Evolutionary conservation across 2,797 vertebrate genomes (phyloP), one percentile per base, ranked within the genome.

Genomic region (Salarias fasciatus): DNA sequence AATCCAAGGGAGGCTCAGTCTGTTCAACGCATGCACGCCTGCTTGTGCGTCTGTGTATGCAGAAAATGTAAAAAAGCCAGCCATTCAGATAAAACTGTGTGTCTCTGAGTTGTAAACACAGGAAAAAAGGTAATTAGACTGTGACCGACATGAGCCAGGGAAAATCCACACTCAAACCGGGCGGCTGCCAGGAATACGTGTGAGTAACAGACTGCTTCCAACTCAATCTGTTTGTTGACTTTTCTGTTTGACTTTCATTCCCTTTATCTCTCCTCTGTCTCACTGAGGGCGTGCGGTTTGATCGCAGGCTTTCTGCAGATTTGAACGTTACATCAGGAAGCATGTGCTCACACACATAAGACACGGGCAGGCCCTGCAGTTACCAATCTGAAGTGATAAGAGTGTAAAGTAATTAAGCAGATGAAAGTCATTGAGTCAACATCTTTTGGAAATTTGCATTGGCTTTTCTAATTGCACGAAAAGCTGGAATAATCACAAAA

Each of bases 111-210:
- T 63, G 42, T 38, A 61, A 72, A 72, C 49, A 63, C 15, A 57
- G 59, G 68, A 45, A 51, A 68, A 45, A 51, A 68, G 53, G 46
- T 77, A 53, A 72, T 80, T 68, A 79, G 63, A 40, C 48, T 44
- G 64, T 37, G 65, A 37, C 30, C 63, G 52, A 36, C 31, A 49
- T 67, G 57, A 75, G 54, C 72, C 53, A 40, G 45, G 38, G 52
- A 64, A 35, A 48, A 64, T 37, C 66, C 14, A 2, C 33, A 6
- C 33, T 35, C 31, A 52, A 69, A 35, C 33, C 40, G 29, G 49
- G 53, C 38, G 56, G 53, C 58, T 58, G 45, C 30, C 9, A 9
- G 63, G 43, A 52, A 54, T 56, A 44, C 1, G 8, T 50, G 46
- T 5, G 35, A 67, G 41, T 41, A 55, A 63, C 47, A 49, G 43